phyloP scores from a whole-genome alignment of 2,797 vertebrate species.

The Syndactyla subalaris region DNA sequence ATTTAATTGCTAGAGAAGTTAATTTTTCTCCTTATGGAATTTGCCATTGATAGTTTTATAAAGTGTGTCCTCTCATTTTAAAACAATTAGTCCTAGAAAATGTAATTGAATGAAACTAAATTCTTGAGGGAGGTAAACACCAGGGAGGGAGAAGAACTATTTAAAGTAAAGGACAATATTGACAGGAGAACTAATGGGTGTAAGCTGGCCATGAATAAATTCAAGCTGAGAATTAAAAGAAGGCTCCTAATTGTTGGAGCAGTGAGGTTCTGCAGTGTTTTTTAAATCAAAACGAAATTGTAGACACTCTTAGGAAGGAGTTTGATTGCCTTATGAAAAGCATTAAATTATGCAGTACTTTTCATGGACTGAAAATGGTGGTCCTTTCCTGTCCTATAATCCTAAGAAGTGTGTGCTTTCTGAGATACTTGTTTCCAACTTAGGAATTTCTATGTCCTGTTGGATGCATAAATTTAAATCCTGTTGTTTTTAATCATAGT shows the following conservation, averaged over 20 bases:
- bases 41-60: constrained; percentile 20
- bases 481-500: background rate
- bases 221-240: constrained; percentile 27
- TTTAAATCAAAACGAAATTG: background rate
- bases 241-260: background rate
- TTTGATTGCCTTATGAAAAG: background rate
- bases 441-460: background rate
- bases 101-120: constrained; percentile 52
- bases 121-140: constrained; percentile 42
- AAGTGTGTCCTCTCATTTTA: constrained; percentile 35
- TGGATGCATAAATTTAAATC: background rate
- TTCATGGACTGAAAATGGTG: background rate
- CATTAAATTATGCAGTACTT: background rate
- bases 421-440: background rate
- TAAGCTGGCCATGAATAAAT: constrained; percentile 19
- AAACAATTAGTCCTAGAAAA: constrained; percentile 53
- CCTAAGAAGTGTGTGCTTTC: fast-evolving
- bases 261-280: background rate
- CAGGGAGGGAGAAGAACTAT: constrained; percentile 16
- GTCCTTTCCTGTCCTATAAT: background rate
- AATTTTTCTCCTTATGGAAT: constrained; percentile 40
- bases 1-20: constrained; percentile 23
- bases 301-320: background rate
- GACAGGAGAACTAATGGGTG: constrained; percentile 24
- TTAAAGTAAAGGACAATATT: constrained; percentile 57